Conservation (phyloP, 2,113 vertebrate species). For the Seriola rivoliana region DNA sequence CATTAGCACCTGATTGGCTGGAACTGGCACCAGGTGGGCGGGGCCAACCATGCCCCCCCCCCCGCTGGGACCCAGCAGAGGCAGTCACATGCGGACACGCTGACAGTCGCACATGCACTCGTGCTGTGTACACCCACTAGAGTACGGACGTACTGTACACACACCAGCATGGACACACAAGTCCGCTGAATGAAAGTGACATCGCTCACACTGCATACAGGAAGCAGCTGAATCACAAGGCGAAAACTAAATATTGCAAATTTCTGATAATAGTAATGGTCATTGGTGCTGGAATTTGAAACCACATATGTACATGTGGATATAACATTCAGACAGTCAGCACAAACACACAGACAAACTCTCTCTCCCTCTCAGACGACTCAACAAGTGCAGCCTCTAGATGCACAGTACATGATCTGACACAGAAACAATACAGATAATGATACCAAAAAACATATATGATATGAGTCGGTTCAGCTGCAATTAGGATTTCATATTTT, state of each 20-base stretch:
- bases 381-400: too few relatives aligned
- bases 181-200: background rate
- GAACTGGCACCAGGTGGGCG: constrained; percentile 88
- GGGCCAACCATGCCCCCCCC: constrained; percentile 82
- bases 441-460: too few relatives aligned
- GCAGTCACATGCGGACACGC: constrained; percentile 42
- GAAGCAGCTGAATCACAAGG: background rate
- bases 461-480: too few relatives aligned
- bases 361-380: background rate
- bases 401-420: too few relatives aligned
- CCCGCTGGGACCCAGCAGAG: constrained; percentile 77
- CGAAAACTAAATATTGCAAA: background rate
- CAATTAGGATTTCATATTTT: too few relatives aligned
- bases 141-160: background rate
- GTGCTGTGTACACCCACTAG: constrained; percentile 1
- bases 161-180: background rate
- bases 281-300: too few relatives aligned
- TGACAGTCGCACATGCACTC: constrained; percentile 21
- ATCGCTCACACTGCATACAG: background rate
- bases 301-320: too few relatives aligned
- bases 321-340: background rate
- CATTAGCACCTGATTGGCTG: constrained; percentile 97
- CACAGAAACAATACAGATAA: too few relatives aligned
- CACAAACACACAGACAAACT: background rate
- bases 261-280: too few relatives aligned